phyloP scores from a whole-genome alignment of 2,797 vertebrate species.

The Cottoperca gobio region DNA sequence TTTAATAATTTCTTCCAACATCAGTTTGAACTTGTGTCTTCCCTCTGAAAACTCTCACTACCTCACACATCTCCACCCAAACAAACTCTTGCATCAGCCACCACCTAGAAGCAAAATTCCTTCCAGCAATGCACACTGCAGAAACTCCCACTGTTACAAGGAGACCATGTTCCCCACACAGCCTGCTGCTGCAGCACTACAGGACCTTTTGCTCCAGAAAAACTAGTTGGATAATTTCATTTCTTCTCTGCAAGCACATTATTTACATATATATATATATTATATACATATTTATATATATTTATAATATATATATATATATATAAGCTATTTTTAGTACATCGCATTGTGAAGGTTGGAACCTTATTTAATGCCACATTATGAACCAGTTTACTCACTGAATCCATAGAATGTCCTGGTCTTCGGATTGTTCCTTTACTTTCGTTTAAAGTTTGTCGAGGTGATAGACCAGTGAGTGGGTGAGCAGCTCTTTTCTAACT shows the following conservation, averaged over 20 bases:
- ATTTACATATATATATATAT: too few species aligned
- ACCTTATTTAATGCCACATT: neutral
- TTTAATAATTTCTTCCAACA: neutral
- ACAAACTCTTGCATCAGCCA: slow-evolving; percentile 70
- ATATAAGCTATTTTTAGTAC: too few species aligned
- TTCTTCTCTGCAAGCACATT: too few species aligned
- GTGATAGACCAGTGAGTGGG: slow-evolving; percentile 20
- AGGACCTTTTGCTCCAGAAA: neutral
- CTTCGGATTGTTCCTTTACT: neutral
- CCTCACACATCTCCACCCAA: slow-evolving; percentile 29
- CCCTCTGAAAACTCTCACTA: neutral
- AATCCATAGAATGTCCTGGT: slow-evolving; percentile 11
- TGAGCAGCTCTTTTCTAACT: slow-evolving; percentile 64
- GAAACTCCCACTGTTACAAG: neutral
- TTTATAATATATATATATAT: too few species aligned
- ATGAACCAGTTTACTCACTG: slow-evolving; percentile 54
- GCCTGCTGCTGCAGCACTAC: slow-evolving; percentile 11
- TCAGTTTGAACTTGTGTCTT: neutral
- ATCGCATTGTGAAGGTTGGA: too few species aligned
- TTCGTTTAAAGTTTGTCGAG: slow-evolving; percentile 1
- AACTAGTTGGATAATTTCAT: neutral
- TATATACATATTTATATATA: too few species aligned
- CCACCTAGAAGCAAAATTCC: slow-evolving; percentile 3
- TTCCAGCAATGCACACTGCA: neutral
- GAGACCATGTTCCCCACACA: neutral